phyloP scores from a whole-genome alignment of 2,797 vertebrate genomes.

The Enteromius paludinosus region DNA sequence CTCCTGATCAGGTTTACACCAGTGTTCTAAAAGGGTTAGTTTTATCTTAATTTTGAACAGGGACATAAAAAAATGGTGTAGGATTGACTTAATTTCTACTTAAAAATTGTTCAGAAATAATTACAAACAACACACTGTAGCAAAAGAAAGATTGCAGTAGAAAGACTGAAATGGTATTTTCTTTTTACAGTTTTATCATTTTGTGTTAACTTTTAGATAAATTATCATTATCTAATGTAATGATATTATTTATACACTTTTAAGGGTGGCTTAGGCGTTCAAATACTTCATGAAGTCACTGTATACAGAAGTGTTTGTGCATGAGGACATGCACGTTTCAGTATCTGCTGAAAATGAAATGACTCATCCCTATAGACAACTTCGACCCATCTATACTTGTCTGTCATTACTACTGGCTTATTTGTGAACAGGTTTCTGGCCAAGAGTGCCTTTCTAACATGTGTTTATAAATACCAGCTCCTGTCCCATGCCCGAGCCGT shows the following conservation, averaged over 20 bases:
- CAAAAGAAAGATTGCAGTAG: not conserved
- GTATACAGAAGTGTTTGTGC: conserved; percentile 9
- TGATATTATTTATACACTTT: not conserved
- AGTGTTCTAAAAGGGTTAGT: not conserved
- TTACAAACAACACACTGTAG: not conserved
- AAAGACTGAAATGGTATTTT: not conserved
- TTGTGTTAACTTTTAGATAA: not conserved
- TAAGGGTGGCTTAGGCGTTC: not conserved
- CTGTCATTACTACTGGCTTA: conserved; percentile 22
- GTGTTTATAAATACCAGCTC: conserved; percentile 48
- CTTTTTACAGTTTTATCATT: not conserved
- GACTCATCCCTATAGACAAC: conserved; percentile 24
- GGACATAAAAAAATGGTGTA: not conserved
- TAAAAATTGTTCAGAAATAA: not conserved
- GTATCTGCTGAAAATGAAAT: conserved; percentile 21
- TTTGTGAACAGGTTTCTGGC: conserved; percentile 25
- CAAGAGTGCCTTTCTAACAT: conserved; percentile 27
- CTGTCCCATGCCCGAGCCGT: not conserved
- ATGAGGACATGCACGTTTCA: conserved; percentile 1
- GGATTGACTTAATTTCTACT: not conserved
- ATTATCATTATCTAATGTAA: not conserved
- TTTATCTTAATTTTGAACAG: conserved; percentile 1
- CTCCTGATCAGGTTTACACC: not conserved
- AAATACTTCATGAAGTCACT: not conserved
- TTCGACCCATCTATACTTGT: not conserved